Percentiles rank a stretch among this genome's conserved stretches.
These are phyloP conservation scores for Agrochola litura DNA, from an alignment of 2,888 invertebrate species.

Conservation along the genomic window DNA sequence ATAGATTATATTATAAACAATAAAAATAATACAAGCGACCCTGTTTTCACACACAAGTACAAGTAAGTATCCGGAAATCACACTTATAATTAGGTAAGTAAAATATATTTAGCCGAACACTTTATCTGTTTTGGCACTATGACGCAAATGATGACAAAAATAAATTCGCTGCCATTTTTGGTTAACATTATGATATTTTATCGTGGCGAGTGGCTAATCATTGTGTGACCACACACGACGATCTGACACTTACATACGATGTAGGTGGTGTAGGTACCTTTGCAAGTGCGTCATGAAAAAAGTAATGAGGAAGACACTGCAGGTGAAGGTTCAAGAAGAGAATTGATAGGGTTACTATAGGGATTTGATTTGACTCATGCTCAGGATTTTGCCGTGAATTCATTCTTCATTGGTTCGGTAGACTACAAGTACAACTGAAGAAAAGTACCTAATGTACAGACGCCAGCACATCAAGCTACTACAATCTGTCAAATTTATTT, in stretches of 20 bases:
- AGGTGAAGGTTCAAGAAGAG: conserved; percentile 3
- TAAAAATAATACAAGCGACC: not conserved
- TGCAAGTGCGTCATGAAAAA: conserved; percentile 21
- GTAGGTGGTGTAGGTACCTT: not conserved
- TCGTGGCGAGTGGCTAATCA: conserved; percentile 61
- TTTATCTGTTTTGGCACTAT: conserved; percentile 78
- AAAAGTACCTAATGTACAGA: not conserved
- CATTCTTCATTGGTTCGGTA: not conserved
- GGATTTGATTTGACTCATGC: not conserved
- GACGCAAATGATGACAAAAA: conserved; percentile 78
- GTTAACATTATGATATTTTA: conserved; percentile 68
- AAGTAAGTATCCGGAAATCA: conserved; percentile 27
- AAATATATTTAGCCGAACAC: conserved; percentile 45
- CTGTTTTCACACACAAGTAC: conserved; percentile 20
- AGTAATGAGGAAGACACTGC: not conserved
- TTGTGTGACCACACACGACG: conserved; percentile 77
- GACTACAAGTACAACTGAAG: not conserved
- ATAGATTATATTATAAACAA: no score
- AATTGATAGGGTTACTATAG: not conserved
- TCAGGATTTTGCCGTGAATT: not conserved
- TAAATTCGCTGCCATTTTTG: conserved; percentile 72
- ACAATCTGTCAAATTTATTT: no score
- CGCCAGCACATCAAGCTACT: no score
- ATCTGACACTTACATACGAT: conserved; percentile 2
- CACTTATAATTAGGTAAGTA: conserved; percentile 36